A percentile compares a stretch with the other conserved stretches of the same genome.
phyloP scores from a whole-genome alignment of 2,888 invertebrate genomes.

The Polyommatus icarus region DNA sequence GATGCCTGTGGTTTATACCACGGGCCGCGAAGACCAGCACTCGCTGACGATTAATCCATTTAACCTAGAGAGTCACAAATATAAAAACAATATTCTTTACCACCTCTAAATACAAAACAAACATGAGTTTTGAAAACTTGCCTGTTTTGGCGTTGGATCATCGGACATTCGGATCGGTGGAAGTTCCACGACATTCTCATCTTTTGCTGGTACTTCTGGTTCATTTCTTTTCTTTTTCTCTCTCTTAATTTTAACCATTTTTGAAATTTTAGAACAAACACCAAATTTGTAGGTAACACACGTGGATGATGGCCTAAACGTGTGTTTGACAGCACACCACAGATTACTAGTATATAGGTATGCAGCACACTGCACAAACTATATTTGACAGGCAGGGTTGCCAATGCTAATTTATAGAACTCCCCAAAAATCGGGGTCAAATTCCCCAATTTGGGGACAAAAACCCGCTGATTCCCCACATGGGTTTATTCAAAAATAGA shows the following conservation, averaged over 20 bases:
- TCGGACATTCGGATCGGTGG: constrained; percentile 85
- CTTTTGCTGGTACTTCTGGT: constrained; percentile 54
- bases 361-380: no score
- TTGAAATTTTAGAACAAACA: constrained; percentile 31
- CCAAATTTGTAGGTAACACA: constrained; percentile 37
- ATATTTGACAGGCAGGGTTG: background rate
- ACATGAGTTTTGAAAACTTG: constrained; percentile 49
- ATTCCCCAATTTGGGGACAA: no score
- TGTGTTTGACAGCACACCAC: constrained; percentile 14
- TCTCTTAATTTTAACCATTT: constrained; percentile 65
- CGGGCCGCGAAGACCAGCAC: constrained; percentile 96
- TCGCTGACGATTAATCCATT: constrained; percentile 97
- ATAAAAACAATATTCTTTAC: background rate
- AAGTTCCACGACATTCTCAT: constrained; percentile 60
- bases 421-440: no score
- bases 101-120: background rate
- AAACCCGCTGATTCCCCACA: no score
- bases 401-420: background rate
- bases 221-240: constrained; percentile 62
- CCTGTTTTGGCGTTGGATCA: constrained; percentile 86
- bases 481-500: no score
- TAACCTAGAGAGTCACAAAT: constrained; percentile 79
- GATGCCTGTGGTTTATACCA: constrained; percentile 94
- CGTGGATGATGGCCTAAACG: constrained; percentile 35
- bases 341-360: no score